Conservation (phyloP, 1,140 invertebrate genomes). For the Phortica variegata region DNA sequence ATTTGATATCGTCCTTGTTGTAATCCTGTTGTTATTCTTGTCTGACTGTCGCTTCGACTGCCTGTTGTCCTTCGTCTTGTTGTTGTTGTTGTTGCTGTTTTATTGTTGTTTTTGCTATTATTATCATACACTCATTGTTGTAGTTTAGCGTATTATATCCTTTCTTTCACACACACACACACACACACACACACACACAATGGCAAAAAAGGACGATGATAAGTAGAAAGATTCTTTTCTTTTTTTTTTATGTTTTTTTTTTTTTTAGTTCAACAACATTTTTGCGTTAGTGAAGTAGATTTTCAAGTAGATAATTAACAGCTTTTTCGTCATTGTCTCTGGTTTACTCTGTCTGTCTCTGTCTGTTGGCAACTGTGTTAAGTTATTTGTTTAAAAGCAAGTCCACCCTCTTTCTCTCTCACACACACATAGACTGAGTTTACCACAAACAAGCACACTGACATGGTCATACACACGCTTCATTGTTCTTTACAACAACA, state of each 20-base stretch:
- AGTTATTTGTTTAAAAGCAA: no score
- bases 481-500: no score
- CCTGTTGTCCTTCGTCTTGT: not conserved
- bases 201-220: no score
- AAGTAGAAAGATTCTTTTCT: not conserved
- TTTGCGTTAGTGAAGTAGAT: constrained; percentile 4
- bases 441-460: no score
- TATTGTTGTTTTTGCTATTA: not conserved
- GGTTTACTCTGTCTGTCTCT: not conserved
- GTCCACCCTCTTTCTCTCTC: no score
- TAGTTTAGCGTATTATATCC: constrained; percentile 7
- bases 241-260: not conserved
- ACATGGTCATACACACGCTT: no score
- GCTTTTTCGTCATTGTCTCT: constrained; percentile 4
- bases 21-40: constrained; percentile 2
- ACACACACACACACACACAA: no score
- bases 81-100: not conserved
- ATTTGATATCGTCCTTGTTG: not conserved
- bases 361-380: no score
- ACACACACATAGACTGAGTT: no score
- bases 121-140: not conserved
- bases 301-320: constrained; percentile 3
- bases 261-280: not conserved
- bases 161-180: no score
- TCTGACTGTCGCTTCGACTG: no score